These are phyloP conservation scores for Morpho deidamia DNA, from an alignment of 2,888 invertebrate species.

Conservation along the genomic window DNA sequence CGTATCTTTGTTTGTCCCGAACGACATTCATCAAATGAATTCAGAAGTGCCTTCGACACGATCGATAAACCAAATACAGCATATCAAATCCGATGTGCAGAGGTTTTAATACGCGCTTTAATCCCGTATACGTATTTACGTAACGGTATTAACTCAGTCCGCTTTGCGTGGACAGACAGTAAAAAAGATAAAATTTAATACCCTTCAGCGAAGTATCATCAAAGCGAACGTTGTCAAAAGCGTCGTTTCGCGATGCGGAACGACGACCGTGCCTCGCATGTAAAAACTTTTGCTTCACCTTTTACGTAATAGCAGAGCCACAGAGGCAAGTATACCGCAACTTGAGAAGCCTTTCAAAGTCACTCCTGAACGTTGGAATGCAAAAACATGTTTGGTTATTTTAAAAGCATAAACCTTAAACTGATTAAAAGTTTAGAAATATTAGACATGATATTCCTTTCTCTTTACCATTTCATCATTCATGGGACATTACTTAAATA, in stretches of 20 bases:
- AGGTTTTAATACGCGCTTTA: slow-evolving; percentile 31
- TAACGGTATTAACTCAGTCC: slow-evolving; percentile 54
- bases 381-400: slow-evolving; percentile 59
- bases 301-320: slow-evolving; percentile 59
- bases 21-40: slow-evolving; percentile 50
- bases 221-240: slow-evolving; percentile 73
- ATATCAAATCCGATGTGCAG: slow-evolving; percentile 19
- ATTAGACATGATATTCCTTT: too few species aligned
- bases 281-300: slow-evolving; percentile 72
- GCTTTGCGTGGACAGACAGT: slow-evolving; percentile 53
- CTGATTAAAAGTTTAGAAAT: too few species aligned
- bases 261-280: slow-evolving; percentile 63
- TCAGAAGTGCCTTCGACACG: slow-evolving; percentile 46
- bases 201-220: slow-evolving; percentile 56
- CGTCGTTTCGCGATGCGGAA: slow-evolving; percentile 59
- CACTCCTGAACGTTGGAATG: slow-evolving; percentile 67
- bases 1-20: slow-evolving; percentile 41
- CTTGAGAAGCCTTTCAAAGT: slow-evolving; percentile 69
- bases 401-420: slow-evolving; percentile 10
- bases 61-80: slow-evolving; percentile 30
- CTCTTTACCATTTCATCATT: too few species aligned
- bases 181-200: slow-evolving; percentile 63
- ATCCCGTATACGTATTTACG: slow-evolving; percentile 41
- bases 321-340: slow-evolving; percentile 38
- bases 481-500: too few species aligned